phyloP scores from a whole-genome alignment of 2,797 vertebrate genomes.

The Schizopygopsis pylzovi region DNA sequence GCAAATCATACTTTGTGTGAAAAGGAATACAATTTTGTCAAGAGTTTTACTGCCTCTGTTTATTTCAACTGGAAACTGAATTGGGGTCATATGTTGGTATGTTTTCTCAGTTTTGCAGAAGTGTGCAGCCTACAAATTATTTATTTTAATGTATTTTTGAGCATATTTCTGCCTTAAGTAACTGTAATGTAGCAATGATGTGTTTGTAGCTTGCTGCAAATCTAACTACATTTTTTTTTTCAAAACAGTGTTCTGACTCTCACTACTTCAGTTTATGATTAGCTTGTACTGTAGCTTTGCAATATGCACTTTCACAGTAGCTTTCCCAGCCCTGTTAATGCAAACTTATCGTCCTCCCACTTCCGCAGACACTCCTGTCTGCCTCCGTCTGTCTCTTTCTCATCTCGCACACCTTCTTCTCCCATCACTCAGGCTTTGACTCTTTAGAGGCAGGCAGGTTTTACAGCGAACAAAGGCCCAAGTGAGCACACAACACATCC shows the following conservation, averaged over 20 bases:
- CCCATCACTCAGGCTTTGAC: conserved; percentile 32
- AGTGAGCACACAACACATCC: conserved; percentile 71
- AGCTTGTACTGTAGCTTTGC: not conserved
- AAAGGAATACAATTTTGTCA: too few relatives aligned
- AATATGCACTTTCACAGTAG: not conserved
- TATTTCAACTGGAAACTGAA: too few relatives aligned
- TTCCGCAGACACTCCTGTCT: conserved; percentile 11
- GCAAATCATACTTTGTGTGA: too few relatives aligned
- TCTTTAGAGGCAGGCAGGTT: conserved; percentile 70
- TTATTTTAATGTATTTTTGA: not conserved
- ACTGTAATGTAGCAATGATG: not conserved
- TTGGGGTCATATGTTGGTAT: too few relatives aligned
- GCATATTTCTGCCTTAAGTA: not conserved
- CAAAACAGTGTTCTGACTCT: not conserved
- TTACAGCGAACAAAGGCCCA: conserved; percentile 64
- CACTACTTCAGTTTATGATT: not conserved
- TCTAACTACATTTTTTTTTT: not conserved
- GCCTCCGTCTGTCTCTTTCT: conserved; percentile 53
- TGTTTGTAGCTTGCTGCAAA: not conserved
- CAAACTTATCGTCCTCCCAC: not conserved
- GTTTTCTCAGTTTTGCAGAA: not conserved
- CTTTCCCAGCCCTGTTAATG: conserved; percentile 5
- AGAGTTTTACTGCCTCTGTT: too few relatives aligned
- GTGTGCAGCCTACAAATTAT: not conserved
- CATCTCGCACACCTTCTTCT: conserved; percentile 26